Percentiles rank a stretch among this genome's conserved stretches.
Evolutionary conservation across 1,140 invertebrate genomes (phyloP).

Genomic region (Sitophilus oryzae): DNA sequence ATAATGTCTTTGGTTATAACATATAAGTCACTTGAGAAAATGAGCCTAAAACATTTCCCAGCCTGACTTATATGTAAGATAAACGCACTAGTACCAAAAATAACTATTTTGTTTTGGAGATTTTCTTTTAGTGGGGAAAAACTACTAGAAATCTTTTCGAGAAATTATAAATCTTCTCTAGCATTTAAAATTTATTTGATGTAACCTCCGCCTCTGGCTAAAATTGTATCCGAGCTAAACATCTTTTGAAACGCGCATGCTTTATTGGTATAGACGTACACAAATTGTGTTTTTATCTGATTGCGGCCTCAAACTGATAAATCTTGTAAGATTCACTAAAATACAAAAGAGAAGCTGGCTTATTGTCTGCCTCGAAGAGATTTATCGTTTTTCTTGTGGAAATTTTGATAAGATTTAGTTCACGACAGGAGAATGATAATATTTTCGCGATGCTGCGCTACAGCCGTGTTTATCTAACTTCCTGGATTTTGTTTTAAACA

Average conservation of each 20-base stretch:
- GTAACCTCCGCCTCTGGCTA: neutral
- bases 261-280: neutral
- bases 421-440: neutral
- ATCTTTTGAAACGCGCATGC: neutral
- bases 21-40: too few relatives aligned
- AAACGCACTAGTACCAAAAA: too few relatives aligned
- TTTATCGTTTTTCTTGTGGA: neutral
- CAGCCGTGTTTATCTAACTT: neutral
- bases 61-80: too few relatives aligned
- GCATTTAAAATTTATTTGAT: too few relatives aligned
- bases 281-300: neutral
- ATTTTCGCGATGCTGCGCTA: neutral
- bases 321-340: neutral
- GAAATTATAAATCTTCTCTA: too few relatives aligned
- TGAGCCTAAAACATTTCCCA: too few relatives aligned
- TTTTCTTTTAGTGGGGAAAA: too few relatives aligned
- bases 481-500: neutral
- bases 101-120: too few relatives aligned
- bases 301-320: neutral
- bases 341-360: neutral
- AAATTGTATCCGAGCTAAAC: neutral
- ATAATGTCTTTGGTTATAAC: too few relatives aligned
- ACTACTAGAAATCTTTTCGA: too few relatives aligned
- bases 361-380: neutral
- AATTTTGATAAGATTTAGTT: neutral